A percentile compares a stretch with the other conserved stretches of the same genome.
These are phyloP conservation scores for Tenebrio molitor DNA, from an alignment of 1,140 invertebrate species.

Conservation along the genomic window DNA sequence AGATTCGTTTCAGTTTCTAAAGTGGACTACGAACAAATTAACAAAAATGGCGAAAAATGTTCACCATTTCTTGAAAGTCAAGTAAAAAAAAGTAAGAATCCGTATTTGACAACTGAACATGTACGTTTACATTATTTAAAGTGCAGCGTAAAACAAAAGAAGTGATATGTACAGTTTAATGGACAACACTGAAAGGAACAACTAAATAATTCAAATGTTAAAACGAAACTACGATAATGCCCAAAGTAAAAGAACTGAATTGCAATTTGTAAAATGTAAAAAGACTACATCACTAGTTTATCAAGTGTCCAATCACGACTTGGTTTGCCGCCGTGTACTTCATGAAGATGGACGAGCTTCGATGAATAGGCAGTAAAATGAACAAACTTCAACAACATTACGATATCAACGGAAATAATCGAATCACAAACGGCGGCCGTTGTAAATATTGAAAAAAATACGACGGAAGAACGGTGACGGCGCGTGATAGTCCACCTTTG, in stretches of 20 bases:
- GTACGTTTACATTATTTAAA: no score
- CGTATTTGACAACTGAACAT: no score
- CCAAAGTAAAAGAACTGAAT: no score
- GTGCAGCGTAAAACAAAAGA: no score
- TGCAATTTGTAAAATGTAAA: no score
- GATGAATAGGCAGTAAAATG: slow-evolving; percentile 12
- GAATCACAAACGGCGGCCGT: neutral
- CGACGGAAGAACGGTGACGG: slow-evolving; percentile 6
- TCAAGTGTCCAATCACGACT: slow-evolving; percentile 7
- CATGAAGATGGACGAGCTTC: slow-evolving; percentile 17
- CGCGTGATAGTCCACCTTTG: slow-evolving; percentile 23
- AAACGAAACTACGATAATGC: neutral
- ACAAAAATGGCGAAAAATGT: slow-evolving; percentile 8
- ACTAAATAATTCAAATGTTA: no score
- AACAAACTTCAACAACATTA: slow-evolving; percentile 4
- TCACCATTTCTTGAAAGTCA: neutral
- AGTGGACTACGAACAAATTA: no score
- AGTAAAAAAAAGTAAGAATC: no score
- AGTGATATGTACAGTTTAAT: no score
- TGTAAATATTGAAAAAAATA: neutral
- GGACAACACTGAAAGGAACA: no score
- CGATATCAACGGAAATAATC: neutral
- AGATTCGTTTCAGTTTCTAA: no score
- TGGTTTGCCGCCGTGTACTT: neutral
- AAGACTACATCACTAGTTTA: slow-evolving; percentile 7